Conservation (phyloP, 2,797 vertebrate genomes). For the Eupleurogrammus muticus region DNA sequence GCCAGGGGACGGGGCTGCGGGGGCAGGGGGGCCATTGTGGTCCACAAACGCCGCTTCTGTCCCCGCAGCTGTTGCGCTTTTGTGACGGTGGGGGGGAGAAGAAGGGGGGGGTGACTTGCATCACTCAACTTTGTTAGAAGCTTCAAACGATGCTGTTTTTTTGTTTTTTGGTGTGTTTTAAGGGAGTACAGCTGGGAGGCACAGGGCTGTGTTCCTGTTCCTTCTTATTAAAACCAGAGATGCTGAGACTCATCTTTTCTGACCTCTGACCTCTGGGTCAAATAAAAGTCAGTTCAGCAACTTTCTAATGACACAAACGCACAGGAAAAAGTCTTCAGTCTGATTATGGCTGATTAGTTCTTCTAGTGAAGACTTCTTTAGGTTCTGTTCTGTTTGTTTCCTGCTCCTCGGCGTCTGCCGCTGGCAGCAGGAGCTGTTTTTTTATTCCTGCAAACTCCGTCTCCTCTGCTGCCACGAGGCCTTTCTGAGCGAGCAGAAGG, state of each 20-base stretch:
- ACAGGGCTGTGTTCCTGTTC: constrained; percentile 4
- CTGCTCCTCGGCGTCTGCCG: background rate
- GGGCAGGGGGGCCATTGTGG: constrained; percentile 79
- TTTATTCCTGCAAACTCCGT: background rate
- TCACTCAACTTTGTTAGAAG: constrained; percentile 50
- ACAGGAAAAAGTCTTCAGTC: background rate
- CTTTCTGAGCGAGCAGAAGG: constrained; percentile 4
- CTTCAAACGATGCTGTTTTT: constrained; percentile 11
- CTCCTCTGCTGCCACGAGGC: background rate
- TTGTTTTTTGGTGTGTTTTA: background rate
- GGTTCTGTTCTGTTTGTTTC: background rate
- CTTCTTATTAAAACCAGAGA: constrained; percentile 6
- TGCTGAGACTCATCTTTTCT: constrained; percentile 19
- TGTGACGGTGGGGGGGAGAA: constrained; percentile 52
- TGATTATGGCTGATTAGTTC: background rate
- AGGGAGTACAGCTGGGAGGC: background rate
- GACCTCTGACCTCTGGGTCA: constrained; percentile 19
- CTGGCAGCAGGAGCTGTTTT: background rate
- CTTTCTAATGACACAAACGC: background rate
- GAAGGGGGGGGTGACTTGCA: constrained; percentile 39
- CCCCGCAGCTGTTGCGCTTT: constrained; percentile 86
- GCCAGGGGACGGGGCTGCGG: constrained; percentile 63
- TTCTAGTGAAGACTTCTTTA: background rate
- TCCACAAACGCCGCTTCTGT: constrained; percentile 70
- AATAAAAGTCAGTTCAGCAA: constrained; percentile 27